Evolutionary conservation across 2,113 vertebrate genomes (phyloP), one percentile per base, ranked within the genome.

Genomic region (Nothobranchius furzeri): DNA sequence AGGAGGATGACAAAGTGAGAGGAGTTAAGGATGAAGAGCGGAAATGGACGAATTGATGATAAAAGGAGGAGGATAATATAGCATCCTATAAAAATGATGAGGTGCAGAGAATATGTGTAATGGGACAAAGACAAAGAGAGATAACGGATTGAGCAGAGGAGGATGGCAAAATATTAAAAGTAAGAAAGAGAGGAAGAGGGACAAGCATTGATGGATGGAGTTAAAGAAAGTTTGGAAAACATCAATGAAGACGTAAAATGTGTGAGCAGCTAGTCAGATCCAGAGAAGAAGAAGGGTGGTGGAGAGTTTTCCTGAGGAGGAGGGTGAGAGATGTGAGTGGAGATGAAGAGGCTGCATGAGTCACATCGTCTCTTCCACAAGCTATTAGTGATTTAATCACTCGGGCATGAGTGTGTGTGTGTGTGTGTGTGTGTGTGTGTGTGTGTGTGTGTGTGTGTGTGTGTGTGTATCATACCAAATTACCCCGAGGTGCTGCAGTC

Each of bases 321-420:
- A 64, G 67, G 60, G 47, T 55, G 60, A 64, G 75, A 73, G 76
- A 75, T 70, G 61, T 30, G 61, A 79, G 73, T 4, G 45, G 51
- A 81, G 73, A 81, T 72, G 64, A 61, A 86, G 84, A 73, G 67
- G 56, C 72, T 68, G 82, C 73, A 84, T 84, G 84, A 87, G 84
- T 87, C 87, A 87, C 64, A 76, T 68, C 52, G 57, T 85, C 79
- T 84, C 59, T 76, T 86, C 79, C 59, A 79, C 75, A 69, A 81
- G 79, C 79, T 71, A 89, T 86, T 83, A 83, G 82, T 89, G 83
- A 89, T 81, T 84, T 87, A 89, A 87, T 89, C 83, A 81, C 76
- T 75, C 75, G 82, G 78, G 86, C 82, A 82, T 83, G 48, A 47
- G 25, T 14, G 43, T 60, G 49, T 69, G 61, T 60, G 48, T 58